Evolutionary conservation across 92 coral and sea anemone species (phyloP), one percentile per base, ranked within the genome.

Genomic region (Epizoanthus stellaris): DNA sequence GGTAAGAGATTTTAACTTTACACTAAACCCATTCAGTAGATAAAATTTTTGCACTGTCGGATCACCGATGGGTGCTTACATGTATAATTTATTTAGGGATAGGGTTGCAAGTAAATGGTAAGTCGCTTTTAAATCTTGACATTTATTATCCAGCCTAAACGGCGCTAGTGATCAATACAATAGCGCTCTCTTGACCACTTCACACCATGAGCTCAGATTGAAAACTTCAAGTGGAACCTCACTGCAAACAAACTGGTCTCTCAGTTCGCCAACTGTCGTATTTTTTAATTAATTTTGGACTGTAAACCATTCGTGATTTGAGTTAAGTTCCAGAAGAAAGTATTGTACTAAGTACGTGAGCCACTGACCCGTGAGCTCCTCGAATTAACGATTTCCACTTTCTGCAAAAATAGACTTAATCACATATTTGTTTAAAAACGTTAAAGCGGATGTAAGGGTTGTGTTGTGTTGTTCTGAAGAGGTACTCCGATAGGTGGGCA

Each of bases 161-260:
- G 72, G 42, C 56, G 40, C 72, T 23, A 20, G 60, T 57, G 63
- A 54, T 36, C 83, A 79, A 67, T 79, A 52, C 56, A 9, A 52
- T 63, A 57, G 20, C 9, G 3, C 73, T 38, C 73, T 68, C 17
- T n/a, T 38, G 45, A 36, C 73, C 52, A 68, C 73, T 68, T 68
- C 73, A 68, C 69, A 64, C 69, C 69, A 64, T 21, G 69, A 30
- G 69, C 34, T 64, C 69, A 64, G 34, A 64, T 64, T 64, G 25
- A 11, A 64, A 5, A 58, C 82, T 68, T 79, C 70, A 79, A 79
- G 73, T 79, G 83, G 83, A 20, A 19, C 67, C 71, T 36, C 45
- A 58, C 65, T 42, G 60, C 61, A 43, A 47, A 63, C 71, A 63
- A 79, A 79, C 42, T 63, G 20, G 65, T 39, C 83, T 21, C 21